Conservation (phyloP, 2,113 vertebrate species). For the Chaetodon trifascialis region DNA sequence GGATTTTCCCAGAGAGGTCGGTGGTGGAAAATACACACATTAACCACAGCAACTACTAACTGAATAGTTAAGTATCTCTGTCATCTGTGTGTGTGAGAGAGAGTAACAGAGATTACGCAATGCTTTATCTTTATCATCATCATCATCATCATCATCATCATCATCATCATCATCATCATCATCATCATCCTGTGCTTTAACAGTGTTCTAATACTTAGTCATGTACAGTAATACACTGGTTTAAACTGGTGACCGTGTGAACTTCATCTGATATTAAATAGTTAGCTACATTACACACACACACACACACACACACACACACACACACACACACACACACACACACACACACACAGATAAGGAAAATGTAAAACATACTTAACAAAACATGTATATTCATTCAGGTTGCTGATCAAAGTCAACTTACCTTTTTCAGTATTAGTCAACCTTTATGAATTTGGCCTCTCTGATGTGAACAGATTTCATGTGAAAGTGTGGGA, state of each 20-base stretch:
- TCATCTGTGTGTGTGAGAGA: background rate
- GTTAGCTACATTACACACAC: no score
- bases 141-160: background rate
- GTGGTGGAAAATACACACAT: background rate
- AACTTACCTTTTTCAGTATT: no score
- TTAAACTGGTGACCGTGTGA: background rate
- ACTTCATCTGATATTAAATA: background rate
- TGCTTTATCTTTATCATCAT: background rate
- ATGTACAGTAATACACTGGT: background rate
- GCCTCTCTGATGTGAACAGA: no score
- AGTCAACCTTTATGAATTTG: background rate
- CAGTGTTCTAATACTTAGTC: background rate
- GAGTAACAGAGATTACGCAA: background rate
- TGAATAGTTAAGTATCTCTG: background rate
- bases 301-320: no score
- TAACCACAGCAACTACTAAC: background rate
- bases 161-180: background rate
- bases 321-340: no score
- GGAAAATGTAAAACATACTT: background rate
- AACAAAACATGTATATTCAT: background rate
- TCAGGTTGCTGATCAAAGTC: background rate
- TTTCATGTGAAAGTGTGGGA: no score
- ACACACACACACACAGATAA: background rate
- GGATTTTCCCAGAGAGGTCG: background rate
- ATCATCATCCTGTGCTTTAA: background rate